Evolutionary conservation across 2,113 vertebrate species (phyloP).

Genomic region (Microtus ochrogaster): DNA sequence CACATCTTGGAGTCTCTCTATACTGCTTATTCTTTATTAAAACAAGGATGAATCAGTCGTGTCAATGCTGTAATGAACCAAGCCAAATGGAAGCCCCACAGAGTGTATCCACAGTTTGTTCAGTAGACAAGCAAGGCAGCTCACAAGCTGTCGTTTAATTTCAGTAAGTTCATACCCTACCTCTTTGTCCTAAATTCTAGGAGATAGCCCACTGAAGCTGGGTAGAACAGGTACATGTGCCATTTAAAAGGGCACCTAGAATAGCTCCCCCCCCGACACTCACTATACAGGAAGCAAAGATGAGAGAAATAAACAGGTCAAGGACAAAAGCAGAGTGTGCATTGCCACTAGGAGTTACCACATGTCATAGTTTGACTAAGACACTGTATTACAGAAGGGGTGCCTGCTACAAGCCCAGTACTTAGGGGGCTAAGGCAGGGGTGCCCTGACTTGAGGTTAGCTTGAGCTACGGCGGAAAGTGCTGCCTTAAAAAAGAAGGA

Average conservation of each 20-base stretch:
- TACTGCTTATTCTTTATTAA: constrained; percentile 53
- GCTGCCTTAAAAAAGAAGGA: background rate
- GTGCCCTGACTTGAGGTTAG: background rate
- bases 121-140: constrained; percentile 20
- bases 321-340: background rate
- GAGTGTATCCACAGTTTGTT: constrained; percentile 13
- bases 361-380: background rate
- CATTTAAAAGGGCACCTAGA: constrained; percentile 41
- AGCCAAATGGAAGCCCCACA: constrained; percentile 45
- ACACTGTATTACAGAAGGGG: background rate
- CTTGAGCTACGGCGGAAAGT: background rate
- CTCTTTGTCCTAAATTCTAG: background rate
- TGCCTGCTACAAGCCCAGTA: background rate
- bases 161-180: constrained; percentile 11
- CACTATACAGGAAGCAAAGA: constrained; percentile 13
- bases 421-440: background rate
- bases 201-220: constrained; percentile 34
- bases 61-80: constrained; percentile 34
- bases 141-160: background rate
- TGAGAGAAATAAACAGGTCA: constrained; percentile 65
- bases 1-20: constrained; percentile 29
- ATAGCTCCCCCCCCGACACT: constrained; percentile 43
- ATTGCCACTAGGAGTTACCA: background rate
- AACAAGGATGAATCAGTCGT: constrained; percentile 3
- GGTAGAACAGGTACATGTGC: background rate